These are phyloP conservation scores for Drosophila ustulata DNA, from an alignment of 2,888 invertebrate genomes.

Conservation along the genomic window DNA sequence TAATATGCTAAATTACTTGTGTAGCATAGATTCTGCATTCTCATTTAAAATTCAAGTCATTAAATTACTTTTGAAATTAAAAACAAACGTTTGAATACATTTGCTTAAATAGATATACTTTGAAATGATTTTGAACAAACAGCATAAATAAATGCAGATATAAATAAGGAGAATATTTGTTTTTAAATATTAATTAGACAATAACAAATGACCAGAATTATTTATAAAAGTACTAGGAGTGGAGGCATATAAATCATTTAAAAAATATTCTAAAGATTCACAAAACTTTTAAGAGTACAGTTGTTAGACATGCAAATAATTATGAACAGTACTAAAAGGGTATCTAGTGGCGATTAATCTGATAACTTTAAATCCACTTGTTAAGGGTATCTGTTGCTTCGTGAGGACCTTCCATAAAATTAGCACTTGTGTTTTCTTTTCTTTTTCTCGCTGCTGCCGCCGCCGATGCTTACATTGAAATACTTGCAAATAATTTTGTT, in stretches of 20 bases:
- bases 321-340: too few species aligned
- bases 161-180: too few species aligned
- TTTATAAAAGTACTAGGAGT: too few species aligned
- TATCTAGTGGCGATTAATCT: too few species aligned
- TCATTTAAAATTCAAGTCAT: background rate
- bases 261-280: too few species aligned
- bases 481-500: slow-evolving; percentile 58
- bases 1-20: background rate
- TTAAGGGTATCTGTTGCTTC: slow-evolving; percentile 19
- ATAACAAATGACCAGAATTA: too few species aligned
- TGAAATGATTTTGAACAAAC: too few species aligned
- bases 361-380: background rate
- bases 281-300: too few species aligned
- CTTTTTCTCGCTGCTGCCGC: slow-evolving; percentile 12
- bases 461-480: slow-evolving; percentile 35
- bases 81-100: background rate
- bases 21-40: background rate
- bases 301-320: too few species aligned
- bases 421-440: slow-evolving; percentile 16
- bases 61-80: background rate
- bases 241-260: too few species aligned
- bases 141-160: too few species aligned
- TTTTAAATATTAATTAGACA: too few species aligned
- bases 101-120: background rate
- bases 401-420: slow-evolving; percentile 18